Conservation (phyloP, 2,888 invertebrate species). For the Leptopilina syphax region DNA sequence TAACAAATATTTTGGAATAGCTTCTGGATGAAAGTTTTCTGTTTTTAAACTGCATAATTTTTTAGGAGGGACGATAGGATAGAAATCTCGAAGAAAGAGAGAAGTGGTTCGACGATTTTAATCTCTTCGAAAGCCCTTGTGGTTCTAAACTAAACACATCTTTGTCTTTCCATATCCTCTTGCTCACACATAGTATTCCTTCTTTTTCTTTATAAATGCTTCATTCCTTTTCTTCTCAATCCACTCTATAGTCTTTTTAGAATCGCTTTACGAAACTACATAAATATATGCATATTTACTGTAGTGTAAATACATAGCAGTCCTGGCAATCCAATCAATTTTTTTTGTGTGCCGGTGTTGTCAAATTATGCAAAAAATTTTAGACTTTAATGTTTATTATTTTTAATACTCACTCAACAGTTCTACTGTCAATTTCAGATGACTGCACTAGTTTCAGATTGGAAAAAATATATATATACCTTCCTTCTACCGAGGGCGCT, state of each 20-base stretch:
- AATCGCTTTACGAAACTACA: slow-evolving; percentile 63
- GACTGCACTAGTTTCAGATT: too few relatives aligned
- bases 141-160: slow-evolving; percentile 40
- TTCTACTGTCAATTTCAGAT: too few relatives aligned
- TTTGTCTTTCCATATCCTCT: slow-evolving; percentile 51
- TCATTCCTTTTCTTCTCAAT: slow-evolving; percentile 47
- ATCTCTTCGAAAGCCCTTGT: slow-evolving; percentile 54
- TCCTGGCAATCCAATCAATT: too few relatives aligned
- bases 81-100: slow-evolving; percentile 32
- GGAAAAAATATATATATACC: too few relatives aligned
- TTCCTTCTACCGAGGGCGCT: too few relatives aligned
- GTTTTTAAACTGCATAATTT: slow-evolving; percentile 1
- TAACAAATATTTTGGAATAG: slow-evolving; percentile 9
- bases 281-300: slow-evolving; percentile 41
- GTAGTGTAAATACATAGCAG: too few relatives aligned
- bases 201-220: slow-evolving; percentile 42
- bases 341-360: too few relatives aligned
- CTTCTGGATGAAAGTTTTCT: slow-evolving; percentile 18
- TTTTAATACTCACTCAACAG: too few relatives aligned
- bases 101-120: slow-evolving; percentile 53
- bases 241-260: slow-evolving; percentile 46
- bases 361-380: too few relatives aligned
- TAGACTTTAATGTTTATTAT: too few relatives aligned
- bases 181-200: slow-evolving; percentile 37
- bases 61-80: slow-evolving; percentile 4